Percentiles rank a stretch among this genome's conserved stretches.
Conservation (phyloP, 2,888 invertebrate species). For the Pimpla rufipes region DNA sequence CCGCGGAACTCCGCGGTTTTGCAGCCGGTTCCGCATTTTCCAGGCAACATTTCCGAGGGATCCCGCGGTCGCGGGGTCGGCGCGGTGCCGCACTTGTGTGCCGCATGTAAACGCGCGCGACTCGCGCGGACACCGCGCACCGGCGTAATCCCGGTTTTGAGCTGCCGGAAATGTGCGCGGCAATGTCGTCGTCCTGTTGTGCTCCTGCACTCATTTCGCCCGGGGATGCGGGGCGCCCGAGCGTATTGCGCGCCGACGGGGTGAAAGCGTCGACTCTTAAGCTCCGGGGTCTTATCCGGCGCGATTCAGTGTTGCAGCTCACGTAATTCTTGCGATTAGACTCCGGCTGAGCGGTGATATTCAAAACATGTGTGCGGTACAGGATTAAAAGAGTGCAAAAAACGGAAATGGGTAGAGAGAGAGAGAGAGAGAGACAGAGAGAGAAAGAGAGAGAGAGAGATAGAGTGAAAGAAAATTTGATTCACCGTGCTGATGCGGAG, state of each 20-base stretch:
- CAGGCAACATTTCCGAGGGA: background rate
- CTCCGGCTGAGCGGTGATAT: background rate
- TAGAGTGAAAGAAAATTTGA: slow-evolving; percentile 81
- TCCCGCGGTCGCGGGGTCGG: background rate
- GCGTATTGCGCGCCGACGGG: slow-evolving; percentile 24
- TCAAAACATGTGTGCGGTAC: background rate
- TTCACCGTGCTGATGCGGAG: slow-evolving; percentile 88
- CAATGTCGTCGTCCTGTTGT: slow-evolving; percentile 25
- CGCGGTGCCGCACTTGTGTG: slow-evolving; percentile 7
- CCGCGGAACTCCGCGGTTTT: background rate
- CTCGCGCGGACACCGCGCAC: background rate
- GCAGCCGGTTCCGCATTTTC: background rate
- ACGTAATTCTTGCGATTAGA: slow-evolving; percentile 39
- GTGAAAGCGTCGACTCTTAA: slow-evolving; percentile 24
- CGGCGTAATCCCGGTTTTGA: slow-evolving; percentile 44
- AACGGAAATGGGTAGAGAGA: slow-evolving; percentile 71
- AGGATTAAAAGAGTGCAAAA: background rate
- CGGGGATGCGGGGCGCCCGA: slow-evolving; percentile 24
- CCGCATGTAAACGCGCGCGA: slow-evolving; percentile 16
- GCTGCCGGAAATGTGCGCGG: slow-evolving; percentile 27
- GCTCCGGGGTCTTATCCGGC: slow-evolving; percentile 36
- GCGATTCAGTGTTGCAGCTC: slow-evolving; percentile 10
- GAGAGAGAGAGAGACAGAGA: background rate
- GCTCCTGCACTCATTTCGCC: slow-evolving; percentile 39
- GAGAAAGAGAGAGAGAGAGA: background rate